These are phyloP conservation scores for Apantesis nais DNA, from an alignment of 2,888 invertebrate genomes.

Conservation along the genomic window DNA sequence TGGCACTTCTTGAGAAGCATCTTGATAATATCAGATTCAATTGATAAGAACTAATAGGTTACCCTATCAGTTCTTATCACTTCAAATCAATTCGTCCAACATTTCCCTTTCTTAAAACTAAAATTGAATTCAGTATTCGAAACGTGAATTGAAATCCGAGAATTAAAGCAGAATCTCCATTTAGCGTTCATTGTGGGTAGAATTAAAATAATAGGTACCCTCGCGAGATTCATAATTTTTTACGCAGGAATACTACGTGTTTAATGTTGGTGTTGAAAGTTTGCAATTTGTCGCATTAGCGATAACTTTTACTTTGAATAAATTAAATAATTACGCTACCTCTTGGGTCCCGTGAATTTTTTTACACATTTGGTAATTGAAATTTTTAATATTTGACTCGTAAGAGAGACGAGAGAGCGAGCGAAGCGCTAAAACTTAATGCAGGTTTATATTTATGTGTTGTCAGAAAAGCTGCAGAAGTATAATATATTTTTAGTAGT, in stretches of 20 bases:
- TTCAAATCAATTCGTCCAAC: conserved; percentile 21
- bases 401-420: too few relatives aligned
- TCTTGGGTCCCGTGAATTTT: background rate
- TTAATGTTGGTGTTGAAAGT: conserved; percentile 14
- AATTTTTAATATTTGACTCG: background rate
- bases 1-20: background rate
- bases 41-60: background rate
- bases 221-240: conserved; percentile 19
- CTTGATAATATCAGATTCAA: conserved; percentile 1
- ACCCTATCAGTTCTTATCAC: too few relatives aligned
- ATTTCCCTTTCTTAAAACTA: conserved; percentile 26
- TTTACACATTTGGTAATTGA: conserved; percentile 6
- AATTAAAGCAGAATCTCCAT: conserved; percentile 27
- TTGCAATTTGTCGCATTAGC: conserved; percentile 14
- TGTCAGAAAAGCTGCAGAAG: background rate
- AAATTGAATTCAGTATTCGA: conserved; percentile 41
- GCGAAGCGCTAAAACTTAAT: background rate
- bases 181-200: conserved; percentile 24
- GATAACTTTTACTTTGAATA: conserved; percentile 8
- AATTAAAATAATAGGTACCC: conserved; percentile 40
- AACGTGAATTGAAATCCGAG: conserved; percentile 43
- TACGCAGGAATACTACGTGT: conserved; percentile 4
- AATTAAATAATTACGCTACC: conserved; percentile 8
- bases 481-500: background rate
- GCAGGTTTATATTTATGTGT: background rate